Conservation (phyloP, 2,797 vertebrate genomes). For the Lacerta agilis region DNA sequence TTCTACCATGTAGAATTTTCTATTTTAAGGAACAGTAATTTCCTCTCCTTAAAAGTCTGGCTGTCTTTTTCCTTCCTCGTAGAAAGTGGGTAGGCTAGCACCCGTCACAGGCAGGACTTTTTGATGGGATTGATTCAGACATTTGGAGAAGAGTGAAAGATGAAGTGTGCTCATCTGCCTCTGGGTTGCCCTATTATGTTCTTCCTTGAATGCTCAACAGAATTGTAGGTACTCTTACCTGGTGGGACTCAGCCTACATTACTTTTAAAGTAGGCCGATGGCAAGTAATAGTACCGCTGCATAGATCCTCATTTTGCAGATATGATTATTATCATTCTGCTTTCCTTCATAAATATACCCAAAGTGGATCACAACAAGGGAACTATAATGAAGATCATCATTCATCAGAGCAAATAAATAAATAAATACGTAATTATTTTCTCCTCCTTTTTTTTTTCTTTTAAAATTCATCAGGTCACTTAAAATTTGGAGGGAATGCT, state of each 20-base stretch:
- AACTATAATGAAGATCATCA: too few species aligned
- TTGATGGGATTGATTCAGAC: neutral
- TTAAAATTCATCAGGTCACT: too few species aligned
- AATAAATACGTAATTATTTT: too few species aligned
- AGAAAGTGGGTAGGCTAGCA: neutral
- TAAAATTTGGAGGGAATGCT: too few species aligned
- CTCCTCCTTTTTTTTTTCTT: too few species aligned
- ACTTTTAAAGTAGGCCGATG: conserved; percentile 1
- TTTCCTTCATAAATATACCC: too few species aligned
- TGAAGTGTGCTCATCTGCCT: neutral
- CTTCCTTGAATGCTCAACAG: neutral
- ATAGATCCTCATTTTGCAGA: neutral
- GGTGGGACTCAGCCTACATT: neutral
- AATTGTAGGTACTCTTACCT: neutral
- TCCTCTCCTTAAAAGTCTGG: neutral
- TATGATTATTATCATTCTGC: neutral
- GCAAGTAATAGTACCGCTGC: neutral
- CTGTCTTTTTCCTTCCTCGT: neutral
- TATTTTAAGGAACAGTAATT: conserved; percentile 9
- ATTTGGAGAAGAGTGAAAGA: neutral
- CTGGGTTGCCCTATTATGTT: neutral
- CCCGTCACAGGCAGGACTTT: neutral
- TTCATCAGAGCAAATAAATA: too few species aligned
- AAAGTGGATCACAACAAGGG: too few species aligned
- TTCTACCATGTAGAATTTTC: neutral